A percentile compares a stretch with the other conserved stretches of the same genome.
These are phyloP conservation scores for Lamellibrachia luymesi DNA, from an alignment of 1,140 invertebrate genomes.

Conservation along the genomic window DNA sequence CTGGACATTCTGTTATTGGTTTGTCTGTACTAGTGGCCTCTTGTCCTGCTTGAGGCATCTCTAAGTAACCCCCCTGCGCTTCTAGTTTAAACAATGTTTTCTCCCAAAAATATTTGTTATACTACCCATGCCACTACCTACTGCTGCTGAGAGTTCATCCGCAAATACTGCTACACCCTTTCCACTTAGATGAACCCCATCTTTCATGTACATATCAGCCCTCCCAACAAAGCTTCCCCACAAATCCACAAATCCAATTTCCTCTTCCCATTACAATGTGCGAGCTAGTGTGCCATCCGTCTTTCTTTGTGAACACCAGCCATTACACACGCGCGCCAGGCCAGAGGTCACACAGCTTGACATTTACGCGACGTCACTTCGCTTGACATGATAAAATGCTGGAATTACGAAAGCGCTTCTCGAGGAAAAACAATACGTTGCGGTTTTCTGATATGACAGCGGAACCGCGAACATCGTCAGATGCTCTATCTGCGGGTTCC, in stretches of 20 bases:
- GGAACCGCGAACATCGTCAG: neutral
- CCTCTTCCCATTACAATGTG: neutral
- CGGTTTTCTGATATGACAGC: neutral
- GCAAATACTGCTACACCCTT: no score
- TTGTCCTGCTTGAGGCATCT: no score
- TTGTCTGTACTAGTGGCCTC: no score
- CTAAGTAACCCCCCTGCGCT: no score
- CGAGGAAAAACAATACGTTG: neutral
- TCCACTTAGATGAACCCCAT: no score
- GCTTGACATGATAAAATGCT: neutral
- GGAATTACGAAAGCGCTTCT: neutral
- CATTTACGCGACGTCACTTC: neutral
- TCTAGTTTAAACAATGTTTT: no score
- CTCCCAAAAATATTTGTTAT: no score
- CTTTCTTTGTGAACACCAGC: neutral
- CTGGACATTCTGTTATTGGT: no score
- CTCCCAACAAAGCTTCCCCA: neutral
- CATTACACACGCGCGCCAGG: neutral
- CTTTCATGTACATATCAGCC: neutral
- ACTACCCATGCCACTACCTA: no score
- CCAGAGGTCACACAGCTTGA: neutral
- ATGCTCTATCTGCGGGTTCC: neutral
- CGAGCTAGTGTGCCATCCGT: neutral
- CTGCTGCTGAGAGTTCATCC: no score
- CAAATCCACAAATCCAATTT: neutral